Base-by-base conservation (phyloP, 2,113 vertebrate genomes). In the Stegostoma tigrinum region DNA sequence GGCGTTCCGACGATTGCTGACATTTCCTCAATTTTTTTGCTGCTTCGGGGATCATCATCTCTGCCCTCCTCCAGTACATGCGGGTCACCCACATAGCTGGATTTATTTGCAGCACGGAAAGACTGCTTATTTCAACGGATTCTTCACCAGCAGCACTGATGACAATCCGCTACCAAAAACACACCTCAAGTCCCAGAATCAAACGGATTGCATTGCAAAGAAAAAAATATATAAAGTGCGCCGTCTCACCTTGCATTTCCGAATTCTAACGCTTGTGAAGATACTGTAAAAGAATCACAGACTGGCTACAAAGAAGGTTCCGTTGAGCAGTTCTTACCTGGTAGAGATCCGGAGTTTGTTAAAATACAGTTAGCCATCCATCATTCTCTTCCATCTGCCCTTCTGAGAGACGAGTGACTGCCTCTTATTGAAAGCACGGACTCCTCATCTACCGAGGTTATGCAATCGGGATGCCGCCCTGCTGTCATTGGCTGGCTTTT, bases 401-500 rank as follows among this genome's bases (percentile, higher is more conserved):
- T 68, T 48, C 94, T 68, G 91, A 67, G 8, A 67, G 21, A 23
- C 66, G 52, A 10, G 15, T 48, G 42, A 45, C 94, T 48, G 67
- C 66, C 67, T 95, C 67, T 95, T 42, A 72, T 52, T 75, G 94
- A 70, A 68, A 94, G 15, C 93, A 48, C 93, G 66, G 24, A 34
- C 67, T 52, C 94, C 72, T 48, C 3, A 70, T 48, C 68, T 38
- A 23, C 34, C 48, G 3, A 38, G 55, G 7, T 72, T 72, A 48
- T 72, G 42, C 94, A 95, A 52, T 95, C 70, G 94, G 93, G 94
- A 95, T 52, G 94, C 94, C 94, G 68, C 94, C 67, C 66, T 70
- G 68, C 94, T 72, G 94, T 66, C 24, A 95, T 95, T 95, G 94
- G 94, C 38, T 72, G 42, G 67, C 23, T 48, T 72, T 24, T 68